A percentile compares a stretch with the other conserved stretches of the same genome.
These are phyloP conservation scores for Drosophila imparisetae DNA, from an alignment of 2,888 invertebrate genomes.

Conservation along the genomic window DNA sequence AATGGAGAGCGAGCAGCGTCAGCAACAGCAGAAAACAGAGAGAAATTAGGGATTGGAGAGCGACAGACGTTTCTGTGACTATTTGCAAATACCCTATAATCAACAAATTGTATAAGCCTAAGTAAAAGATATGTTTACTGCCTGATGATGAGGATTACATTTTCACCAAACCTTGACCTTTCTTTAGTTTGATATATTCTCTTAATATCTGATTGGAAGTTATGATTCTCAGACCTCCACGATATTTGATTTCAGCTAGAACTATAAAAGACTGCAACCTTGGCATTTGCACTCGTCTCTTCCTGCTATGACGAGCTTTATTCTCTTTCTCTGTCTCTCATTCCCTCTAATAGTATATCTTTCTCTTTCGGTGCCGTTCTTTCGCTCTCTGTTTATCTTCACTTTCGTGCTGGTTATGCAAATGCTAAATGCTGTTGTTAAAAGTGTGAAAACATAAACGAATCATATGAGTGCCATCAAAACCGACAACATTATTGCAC, in stretches of 20 bases:
- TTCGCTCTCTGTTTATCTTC: slow-evolving; percentile 30
- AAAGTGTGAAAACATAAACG: slow-evolving; percentile 65
- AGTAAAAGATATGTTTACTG: not conserved
- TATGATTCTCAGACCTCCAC: not conserved
- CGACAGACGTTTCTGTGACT: slow-evolving; percentile 11
- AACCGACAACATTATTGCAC: slow-evolving; percentile 20
- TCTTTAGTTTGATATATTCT: not conserved
- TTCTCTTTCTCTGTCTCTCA: slow-evolving; percentile 1
- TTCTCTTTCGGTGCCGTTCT: slow-evolving; percentile 8
- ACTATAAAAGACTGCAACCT: slow-evolving; percentile 13
- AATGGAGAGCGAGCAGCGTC: slow-evolving; percentile 3
- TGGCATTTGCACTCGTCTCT: slow-evolving; percentile 16
- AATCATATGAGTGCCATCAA: slow-evolving; percentile 62
- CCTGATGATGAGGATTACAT: not conserved
- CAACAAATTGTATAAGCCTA: not conserved
- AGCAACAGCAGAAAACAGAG: not conserved
- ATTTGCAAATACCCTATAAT: slow-evolving; percentile 9
- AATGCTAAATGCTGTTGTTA: slow-evolving; percentile 65
- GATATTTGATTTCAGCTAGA: not conserved
- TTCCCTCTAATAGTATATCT: not conserved
- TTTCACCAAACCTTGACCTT: not conserved
- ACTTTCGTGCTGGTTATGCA: slow-evolving; percentile 59
- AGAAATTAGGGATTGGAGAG: slow-evolving; percentile 10
- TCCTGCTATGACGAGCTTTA: not conserved
- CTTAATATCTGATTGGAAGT: not conserved